Evolutionary conservation across 1,140 invertebrate genomes (phyloP).

Genomic region (Bombus pascuorum): DNA sequence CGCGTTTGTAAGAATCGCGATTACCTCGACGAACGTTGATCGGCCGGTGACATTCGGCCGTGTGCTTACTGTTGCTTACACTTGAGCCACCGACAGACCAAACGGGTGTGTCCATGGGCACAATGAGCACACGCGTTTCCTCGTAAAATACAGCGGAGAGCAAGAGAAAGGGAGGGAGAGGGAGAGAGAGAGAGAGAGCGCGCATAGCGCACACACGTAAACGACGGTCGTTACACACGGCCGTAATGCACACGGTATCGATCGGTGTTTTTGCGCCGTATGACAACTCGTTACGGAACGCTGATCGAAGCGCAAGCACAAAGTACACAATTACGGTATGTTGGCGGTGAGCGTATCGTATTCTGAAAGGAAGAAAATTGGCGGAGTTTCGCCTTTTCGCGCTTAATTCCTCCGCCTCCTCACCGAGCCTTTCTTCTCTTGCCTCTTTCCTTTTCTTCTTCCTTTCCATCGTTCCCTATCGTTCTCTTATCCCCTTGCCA

Average conservation of each 20-base stretch:
- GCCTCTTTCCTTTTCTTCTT: not conserved
- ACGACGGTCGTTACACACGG: constrained; percentile 47
- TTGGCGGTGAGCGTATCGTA: constrained; percentile 42
- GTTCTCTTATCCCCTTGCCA: not conserved
- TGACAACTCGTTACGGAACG: constrained; percentile 72
- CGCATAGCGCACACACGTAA: not conserved
- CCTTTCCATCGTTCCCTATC: not conserved
- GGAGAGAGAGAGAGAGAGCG: no score
- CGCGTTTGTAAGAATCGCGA: not conserved
- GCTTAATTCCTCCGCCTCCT: constrained; percentile 42
- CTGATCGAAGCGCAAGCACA: constrained; percentile 68
- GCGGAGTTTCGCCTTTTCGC: constrained; percentile 60
- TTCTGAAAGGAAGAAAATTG: constrained; percentile 51
- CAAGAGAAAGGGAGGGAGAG: not conserved
- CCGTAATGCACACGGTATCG: constrained; percentile 65
- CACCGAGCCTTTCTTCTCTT: not conserved
- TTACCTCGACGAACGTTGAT: constrained; percentile 64
- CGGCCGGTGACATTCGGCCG: constrained; percentile 69
- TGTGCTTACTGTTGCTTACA: constrained; percentile 50
- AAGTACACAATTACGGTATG: constrained; percentile 66
- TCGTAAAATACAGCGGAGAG: constrained; percentile 20
- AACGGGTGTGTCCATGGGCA: constrained; percentile 35
- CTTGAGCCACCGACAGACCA: constrained; percentile 40
- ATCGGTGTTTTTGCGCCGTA: constrained; percentile 68
- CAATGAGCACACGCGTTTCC: constrained; percentile 37